Base-by-base conservation (phyloP, 1,140 invertebrate genomes). In the Steinernema feltiae region DNA sequence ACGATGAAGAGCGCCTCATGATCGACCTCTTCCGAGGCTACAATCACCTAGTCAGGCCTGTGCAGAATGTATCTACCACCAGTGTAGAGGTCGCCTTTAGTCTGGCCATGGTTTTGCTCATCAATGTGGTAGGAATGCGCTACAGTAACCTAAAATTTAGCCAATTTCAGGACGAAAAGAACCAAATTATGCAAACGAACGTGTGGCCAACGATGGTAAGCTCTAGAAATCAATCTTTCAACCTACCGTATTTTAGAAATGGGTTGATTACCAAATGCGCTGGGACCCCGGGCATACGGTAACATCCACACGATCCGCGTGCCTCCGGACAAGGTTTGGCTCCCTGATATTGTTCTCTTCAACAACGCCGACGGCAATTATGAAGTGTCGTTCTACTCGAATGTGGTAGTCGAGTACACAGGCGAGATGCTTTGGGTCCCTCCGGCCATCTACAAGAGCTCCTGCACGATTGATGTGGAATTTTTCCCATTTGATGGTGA, bases 331-430 rank as follows among this genome's bases (percentile, higher is more conserved):
- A 97, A 97, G 91, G 95, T 99, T 73, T 99, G 97, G 97, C 97
- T 97, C 87, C 97, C 97, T 1, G 97, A 99, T 88, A 97, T 99
- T 83, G 97, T 99, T 32, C 90, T 99, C 48, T 99, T 98, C 87
- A 99, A 99, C 90, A 99, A 98, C 85, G 95, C 95, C 85, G 95
- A 98, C 88, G 95, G 95, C 18, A 97, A 97, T 87, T 98, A 97
- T 87, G 94, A 97, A 88, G 94, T 97, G 31, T 95, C 94, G 0
- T 88, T 96, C 17, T 96, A 96, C 92, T 97, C 94, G 0, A 97
- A 97, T 88, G 95, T 93, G 0, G 95, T 93, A 0, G 87, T 95
- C 0, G 92, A 93, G 79, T 93, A 92, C 81, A 94, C 91, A 0
- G 94, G 95, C 0, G 92, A 94, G 87, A 93, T 97, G 83, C 76